Evolutionary conservation across 2,113 vertebrate genomes (phyloP), one percentile per base, ranked within the genome.

Genomic region (Semicossyphus pulcher): DNA sequence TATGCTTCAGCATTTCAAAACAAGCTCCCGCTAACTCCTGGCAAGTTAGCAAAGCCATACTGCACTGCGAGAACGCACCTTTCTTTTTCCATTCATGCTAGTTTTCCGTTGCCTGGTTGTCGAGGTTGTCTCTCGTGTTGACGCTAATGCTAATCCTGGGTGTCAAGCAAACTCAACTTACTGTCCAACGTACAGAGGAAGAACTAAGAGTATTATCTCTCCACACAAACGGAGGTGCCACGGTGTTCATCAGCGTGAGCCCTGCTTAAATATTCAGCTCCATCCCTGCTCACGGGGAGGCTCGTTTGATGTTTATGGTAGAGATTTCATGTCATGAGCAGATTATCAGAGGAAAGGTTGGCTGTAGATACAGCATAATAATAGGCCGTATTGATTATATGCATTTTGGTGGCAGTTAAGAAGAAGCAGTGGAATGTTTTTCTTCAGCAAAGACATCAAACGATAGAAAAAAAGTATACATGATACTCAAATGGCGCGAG

Each of bases 91-190:
- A 52, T 79, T 72, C 44, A 78, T 53, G 37, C 63, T 54, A 31
- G 45, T 76, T 78, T 61, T 68, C 18, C n/a, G 2, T 61, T 58
- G 58, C 63, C 26, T 41, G 37, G 48, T 77, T 88, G 80, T 80
- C 69, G 64, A 79, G 76, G 77, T 80, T 89, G 78, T 87, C 81
- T 82, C 28, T 42, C 34, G 45, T 67, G 69, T 59, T 92, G 88
- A 91, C 88, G 49, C 69, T 91, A 91, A 91, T 91, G 80, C 85
- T 90, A 91, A 91, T 92, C 88, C 86, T 39, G 28, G 42, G 61
- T 68, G 62, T 83, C 87, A 89, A 72, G 85, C 61, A 42, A 64
- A 85, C 80, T 90, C 83, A 85, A 80, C 85, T 90, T 86, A 67
- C 57, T 80, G 82, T 87, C 78, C 88, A 85, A 85, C 84, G 74